Base-by-base conservation (phyloP, 2,888 invertebrate species). In the Eubasilissa splendida region DNA sequence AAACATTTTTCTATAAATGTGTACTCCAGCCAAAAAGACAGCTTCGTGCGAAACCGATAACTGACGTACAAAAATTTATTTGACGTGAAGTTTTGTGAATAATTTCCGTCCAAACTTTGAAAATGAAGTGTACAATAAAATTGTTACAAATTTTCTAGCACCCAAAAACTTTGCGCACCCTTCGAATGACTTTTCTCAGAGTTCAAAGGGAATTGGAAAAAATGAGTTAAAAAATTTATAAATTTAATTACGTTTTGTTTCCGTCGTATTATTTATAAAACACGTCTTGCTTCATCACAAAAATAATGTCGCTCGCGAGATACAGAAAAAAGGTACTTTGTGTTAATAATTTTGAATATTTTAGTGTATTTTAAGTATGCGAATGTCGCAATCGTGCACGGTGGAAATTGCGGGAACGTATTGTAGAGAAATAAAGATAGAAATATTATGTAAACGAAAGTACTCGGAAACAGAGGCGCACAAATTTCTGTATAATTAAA, bases 41-140 rank as follows among this genome's bases (percentile, higher is more conserved):
- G 42, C 42, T 4, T 52, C 42, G 50, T 9, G n/a, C 14, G 68
- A 50, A 68, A 68, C 68, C 68, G 50, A 68, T 68, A 68, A 33
- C 63, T 33, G 33, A 63, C 63, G 33, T 33, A n/a, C 33, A 7
- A 9, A 50, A 42, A 68, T 68, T 68, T 68, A 68, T 68, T 14
- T 68, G n/a, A 66, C 66, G 42, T 66, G n/a, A 68, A 68, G 68
- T 68, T 68, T 68, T 52, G 58, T n/a, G 52, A 52, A 68, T 68
- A 52, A 68, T 68, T 68, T 68, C 33, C 68, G 5, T 9, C 42
- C 12, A 14, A 66, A 68, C 68, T 68, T 68, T 68, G n/a, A 9
- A 68, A 68, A 68, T 52, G 68, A 68, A 68, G 52, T 68, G 68
- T 68, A 33, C 42, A 52, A 68, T 68, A 68, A 68, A 68, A 52